Base-by-base conservation (phyloP, 2,797 vertebrate species). In the Epinephelus coioides region DNA sequence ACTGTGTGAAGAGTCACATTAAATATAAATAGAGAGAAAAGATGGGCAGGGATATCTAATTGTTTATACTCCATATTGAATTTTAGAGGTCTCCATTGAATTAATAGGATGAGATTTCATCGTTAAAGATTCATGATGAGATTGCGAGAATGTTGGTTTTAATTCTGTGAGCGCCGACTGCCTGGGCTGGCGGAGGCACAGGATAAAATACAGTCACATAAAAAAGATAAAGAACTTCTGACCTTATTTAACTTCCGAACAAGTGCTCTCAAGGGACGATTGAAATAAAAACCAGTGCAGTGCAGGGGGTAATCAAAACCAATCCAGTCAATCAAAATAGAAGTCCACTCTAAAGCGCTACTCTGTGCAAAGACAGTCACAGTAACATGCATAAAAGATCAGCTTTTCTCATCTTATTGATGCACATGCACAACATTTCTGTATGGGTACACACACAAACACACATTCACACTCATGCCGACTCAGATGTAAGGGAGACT, bases 61-160 rank as follows among this genome's bases (percentile, higher is more conserved):
- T 94, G 94, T 95, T 95, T 94, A 91, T 88, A 94, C 92, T 90
- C 83, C 89, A 80, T 91, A 90, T 89, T 94, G 87, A 90, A 94
- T 94, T 92, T 94, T 88, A 81, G 83, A 94, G 83, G 78, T 88
- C 92, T 94, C 85, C 85, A 83, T 93, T 92, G 87, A 92, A 92
- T 94, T 94, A 95, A 95, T 89, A 86, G 81, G 82, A 69, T 76
- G 73, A 86, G 90, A 92, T 94, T 93, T 90, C 73, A 71, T 78
- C 69, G 76, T 95, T 90, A 95, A 95, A 94, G 89, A 94, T 94
- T 93, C 86, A 93, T 93, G 86, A 80, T 54, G 83, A 84, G 89
- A 92, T 82, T 83, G 87, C 68, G 85, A 84, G 82, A 83, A 76
- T 87, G 91, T 93, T 93, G 85, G 83, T 89, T 92, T 93, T 90